Conservation (phyloP, 2,113 vertebrate species). For the Chaetodon auriga region DNA sequence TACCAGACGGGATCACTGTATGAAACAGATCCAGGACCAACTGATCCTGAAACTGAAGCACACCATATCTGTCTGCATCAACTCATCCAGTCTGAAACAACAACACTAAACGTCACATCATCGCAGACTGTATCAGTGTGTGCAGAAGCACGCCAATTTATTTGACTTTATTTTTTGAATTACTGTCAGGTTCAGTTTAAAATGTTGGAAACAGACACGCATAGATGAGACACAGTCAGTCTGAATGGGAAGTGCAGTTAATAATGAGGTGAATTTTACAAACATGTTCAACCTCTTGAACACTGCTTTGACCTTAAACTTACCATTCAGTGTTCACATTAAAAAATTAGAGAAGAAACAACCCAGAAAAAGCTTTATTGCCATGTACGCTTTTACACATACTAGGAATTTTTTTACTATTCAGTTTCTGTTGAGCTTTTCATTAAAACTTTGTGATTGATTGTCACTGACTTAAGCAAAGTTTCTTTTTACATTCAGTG, state of each 20-base stretch:
- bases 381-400: too few relatives aligned
- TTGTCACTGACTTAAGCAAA: too few relatives aligned
- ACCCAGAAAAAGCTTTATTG: too few relatives aligned
- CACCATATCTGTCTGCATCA: slow-evolving; percentile 43
- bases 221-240: background rate
- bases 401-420: too few relatives aligned
- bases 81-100: slow-evolving; percentile 19
- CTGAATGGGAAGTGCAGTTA: background rate
- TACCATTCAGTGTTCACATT: background rate
- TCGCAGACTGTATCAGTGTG: background rate
- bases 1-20: slow-evolving; percentile 70
- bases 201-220: background rate
- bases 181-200: background rate
- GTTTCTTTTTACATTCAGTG: too few relatives aligned
- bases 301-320: background rate
- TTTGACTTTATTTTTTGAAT: background rate
- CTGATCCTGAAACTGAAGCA: slow-evolving; percentile 49
- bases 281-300: background rate
- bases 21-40: slow-evolving; percentile 50
- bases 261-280: background rate
- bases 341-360: too few relatives aligned
- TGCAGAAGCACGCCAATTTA: background rate
- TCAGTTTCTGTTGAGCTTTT: too few relatives aligned
- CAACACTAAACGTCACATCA: background rate
- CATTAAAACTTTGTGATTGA: too few relatives aligned